Percentiles rank a stretch among this genome's conserved stretches.
Evolutionary conservation across 2,888 invertebrate genomes (phyloP).

Genomic region (Psococerastis gibbosa): DNA sequence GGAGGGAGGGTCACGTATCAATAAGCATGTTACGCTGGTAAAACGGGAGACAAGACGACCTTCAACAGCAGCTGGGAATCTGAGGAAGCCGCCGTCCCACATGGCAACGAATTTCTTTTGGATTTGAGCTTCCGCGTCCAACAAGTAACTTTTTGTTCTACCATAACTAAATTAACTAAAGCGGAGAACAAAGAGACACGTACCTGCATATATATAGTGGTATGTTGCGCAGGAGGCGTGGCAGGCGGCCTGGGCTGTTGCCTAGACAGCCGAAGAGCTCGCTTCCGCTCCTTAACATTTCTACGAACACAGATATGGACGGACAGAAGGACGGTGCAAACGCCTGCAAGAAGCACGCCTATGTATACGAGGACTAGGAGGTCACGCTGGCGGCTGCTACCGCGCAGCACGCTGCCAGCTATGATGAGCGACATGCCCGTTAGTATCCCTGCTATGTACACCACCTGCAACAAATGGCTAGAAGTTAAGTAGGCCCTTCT

Average conservation of each 20-base stretch:
- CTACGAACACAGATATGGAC: conserved; percentile 43
- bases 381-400: conserved; percentile 41
- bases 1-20: no score
- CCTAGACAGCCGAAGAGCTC: no score
- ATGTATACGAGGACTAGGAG: conserved; percentile 46
- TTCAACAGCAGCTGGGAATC: no score
- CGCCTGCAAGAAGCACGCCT: conserved; percentile 40
- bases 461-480: conserved; percentile 29
- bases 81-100: no score
- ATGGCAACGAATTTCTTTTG: no score
- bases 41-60: no score
- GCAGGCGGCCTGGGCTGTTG: no score
- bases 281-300: conserved; percentile 24
- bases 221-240: no score
- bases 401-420: conserved; percentile 40
- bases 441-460: conserved; percentile 44
- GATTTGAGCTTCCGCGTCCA: neutral
- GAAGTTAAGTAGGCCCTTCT: neutral
- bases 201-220: no score
- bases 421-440: conserved; percentile 44
- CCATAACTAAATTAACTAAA: neutral
- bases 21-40: no score
- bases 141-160: neutral
- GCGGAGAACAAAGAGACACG: no score
- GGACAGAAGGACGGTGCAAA: conserved; percentile 38